Conservation (phyloP, 2,888 invertebrate species). For the Drosophila barbarae region DNA sequence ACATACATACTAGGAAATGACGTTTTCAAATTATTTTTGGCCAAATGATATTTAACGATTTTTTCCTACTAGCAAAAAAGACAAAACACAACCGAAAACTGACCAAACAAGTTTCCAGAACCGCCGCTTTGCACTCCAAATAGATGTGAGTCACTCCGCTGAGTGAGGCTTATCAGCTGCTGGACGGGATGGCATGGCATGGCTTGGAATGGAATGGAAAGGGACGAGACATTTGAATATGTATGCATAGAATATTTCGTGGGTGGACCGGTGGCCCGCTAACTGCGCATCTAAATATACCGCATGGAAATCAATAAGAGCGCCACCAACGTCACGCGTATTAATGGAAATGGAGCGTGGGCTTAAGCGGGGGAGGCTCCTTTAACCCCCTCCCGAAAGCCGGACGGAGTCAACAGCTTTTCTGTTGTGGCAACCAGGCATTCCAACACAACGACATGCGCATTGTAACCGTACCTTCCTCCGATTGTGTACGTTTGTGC, state of each 20-base stretch:
- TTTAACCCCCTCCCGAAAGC: constrained; percentile 12
- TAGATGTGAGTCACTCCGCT: constrained; percentile 52
- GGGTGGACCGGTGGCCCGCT: constrained; percentile 31
- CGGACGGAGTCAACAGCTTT: constrained; percentile 64
- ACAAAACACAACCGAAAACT: constrained; percentile 47
- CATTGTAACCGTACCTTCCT: constrained; percentile 43
- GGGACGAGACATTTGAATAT: constrained; percentile 22
- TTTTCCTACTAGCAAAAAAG: constrained; percentile 45
- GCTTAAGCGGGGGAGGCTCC: constrained; percentile 5
- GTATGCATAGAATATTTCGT: neutral
- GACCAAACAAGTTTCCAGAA: constrained; percentile 59
- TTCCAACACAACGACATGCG: constrained; percentile 58
- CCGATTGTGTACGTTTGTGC: constrained; percentile 18
- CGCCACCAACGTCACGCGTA: constrained; percentile 58
- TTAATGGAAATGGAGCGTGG: constrained; percentile 58
- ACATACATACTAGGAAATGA: constrained; percentile 61
- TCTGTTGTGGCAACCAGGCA: constrained; percentile 70
- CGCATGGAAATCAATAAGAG: constrained; percentile 59
- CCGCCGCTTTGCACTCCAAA: constrained; percentile 45
- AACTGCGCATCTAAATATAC: constrained; percentile 69
- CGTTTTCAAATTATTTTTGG: constrained; percentile 70
- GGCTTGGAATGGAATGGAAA: constrained; percentile 10
- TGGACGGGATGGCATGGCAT: neutral
- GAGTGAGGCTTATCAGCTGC: constrained; percentile 59
- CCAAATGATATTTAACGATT: constrained; percentile 61